A percentile compares a stretch with the other conserved stretches of the same genome.
Evolutionary conservation across 2,888 invertebrate genomes (phyloP).

Genomic region (Mellilla xanthometata): DNA sequence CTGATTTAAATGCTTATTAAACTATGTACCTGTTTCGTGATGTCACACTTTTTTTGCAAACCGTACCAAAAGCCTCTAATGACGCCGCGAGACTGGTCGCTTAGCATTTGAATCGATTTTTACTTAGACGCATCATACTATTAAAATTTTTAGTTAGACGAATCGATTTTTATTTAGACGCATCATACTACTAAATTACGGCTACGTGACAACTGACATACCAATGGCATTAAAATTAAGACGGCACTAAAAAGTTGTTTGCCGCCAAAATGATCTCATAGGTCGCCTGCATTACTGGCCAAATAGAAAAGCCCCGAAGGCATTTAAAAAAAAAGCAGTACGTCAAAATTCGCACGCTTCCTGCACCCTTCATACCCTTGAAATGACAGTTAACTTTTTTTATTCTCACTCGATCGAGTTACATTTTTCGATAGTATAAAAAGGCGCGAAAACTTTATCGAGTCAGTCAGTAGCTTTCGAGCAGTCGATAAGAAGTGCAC

Average conservation of each 20-base stretch:
- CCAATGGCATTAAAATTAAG: slow-evolving; percentile 13
- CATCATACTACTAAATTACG: neutral
- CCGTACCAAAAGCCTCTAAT: too few species aligned
- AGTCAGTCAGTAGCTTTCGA: slow-evolving; percentile 77
- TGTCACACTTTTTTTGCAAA: too few species aligned
- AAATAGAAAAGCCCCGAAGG: slow-evolving; percentile 23
- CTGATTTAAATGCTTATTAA: too few species aligned
- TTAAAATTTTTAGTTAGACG: too few species aligned
- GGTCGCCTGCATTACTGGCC: slow-evolving; percentile 17
- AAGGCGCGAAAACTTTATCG: slow-evolving; percentile 58
- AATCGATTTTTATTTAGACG: too few species aligned
- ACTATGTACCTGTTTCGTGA: too few species aligned
- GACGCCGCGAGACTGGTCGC: too few species aligned
- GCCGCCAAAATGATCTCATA: slow-evolving; percentile 30
- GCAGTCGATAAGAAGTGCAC: slow-evolving; percentile 79
- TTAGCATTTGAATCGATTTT: too few species aligned
- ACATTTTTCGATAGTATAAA: slow-evolving; percentile 71
- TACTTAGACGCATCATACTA: neutral
- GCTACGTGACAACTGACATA: slow-evolving; percentile 17
- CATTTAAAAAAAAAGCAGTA: slow-evolving; percentile 17
- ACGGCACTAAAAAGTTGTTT: slow-evolving; percentile 21
- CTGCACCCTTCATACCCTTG: slow-evolving; percentile 77
- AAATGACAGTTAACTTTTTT: slow-evolving; percentile 66
- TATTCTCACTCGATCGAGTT: slow-evolving; percentile 42
- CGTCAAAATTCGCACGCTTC: slow-evolving; percentile 58